Evolutionary conservation across 1,140 invertebrate species (phyloP).

Genomic region (Helicoverpa armigera): DNA sequence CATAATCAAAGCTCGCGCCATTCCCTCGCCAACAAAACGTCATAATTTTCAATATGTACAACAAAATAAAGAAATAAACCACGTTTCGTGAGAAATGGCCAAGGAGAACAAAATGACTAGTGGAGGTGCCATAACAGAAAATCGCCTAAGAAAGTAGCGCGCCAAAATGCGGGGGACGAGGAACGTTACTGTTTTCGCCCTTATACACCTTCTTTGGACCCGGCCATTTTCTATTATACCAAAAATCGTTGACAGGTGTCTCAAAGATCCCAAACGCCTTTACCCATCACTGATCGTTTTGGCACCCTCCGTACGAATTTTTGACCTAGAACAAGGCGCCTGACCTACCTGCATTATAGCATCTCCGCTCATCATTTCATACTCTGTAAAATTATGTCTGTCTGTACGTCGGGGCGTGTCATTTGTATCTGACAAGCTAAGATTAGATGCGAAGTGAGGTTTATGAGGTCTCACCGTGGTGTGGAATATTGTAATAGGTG

Average conservation of each 20-base stretch:
- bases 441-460: conserved; percentile 28
- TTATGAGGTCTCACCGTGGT: background rate
- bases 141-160: too few species aligned
- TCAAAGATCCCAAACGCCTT: too few species aligned
- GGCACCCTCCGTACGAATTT: too few species aligned
- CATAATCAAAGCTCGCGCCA: background rate
- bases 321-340: background rate
- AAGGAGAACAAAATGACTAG: too few species aligned
- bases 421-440: conserved; percentile 17
- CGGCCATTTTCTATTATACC: too few species aligned
- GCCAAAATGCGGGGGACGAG: too few species aligned
- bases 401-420: conserved; percentile 3
- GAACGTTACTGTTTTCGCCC: too few species aligned
- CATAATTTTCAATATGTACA: conserved; percentile 28
- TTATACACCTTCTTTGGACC: too few species aligned
- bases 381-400: background rate
- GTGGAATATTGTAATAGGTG: background rate
- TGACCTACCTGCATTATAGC: too few species aligned
- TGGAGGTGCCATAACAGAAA: too few species aligned
- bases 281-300: too few species aligned
- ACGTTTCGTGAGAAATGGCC: background rate
- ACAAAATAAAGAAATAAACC: conserved; percentile 28
- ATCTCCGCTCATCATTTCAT: background rate
- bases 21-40: background rate
- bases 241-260: too few species aligned